phyloP scores from a whole-genome alignment of 2,113 vertebrate genomes.

The Heteronetta atricapilla region DNA sequence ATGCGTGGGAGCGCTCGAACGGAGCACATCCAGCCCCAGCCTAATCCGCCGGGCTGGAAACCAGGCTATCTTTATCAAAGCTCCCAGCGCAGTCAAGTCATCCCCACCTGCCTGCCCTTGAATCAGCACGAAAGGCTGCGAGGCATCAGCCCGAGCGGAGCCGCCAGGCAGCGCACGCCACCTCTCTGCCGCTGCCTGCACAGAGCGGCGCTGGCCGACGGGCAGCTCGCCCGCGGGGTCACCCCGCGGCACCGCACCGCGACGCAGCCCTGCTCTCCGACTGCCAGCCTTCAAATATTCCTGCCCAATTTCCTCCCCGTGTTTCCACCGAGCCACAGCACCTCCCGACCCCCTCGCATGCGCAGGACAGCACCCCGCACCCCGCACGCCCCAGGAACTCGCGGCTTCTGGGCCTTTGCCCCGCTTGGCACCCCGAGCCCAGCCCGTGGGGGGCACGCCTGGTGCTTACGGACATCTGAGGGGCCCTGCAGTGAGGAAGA shows the following conservation, averaged over 20 bases:
- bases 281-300: not conserved
- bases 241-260: not conserved
- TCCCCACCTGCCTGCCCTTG: not conserved
- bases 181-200: not conserved
- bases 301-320: not conserved
- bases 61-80: not conserved
- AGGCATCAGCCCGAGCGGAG: rapidly evolving
- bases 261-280: not conserved
- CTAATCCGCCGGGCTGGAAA: not conserved
- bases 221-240: not conserved
- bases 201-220: rapidly evolving
- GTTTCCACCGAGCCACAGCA: not conserved
- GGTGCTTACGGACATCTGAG: rapidly evolving
- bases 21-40: not conserved
- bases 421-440: not conserved
- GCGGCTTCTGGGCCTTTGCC: not conserved
- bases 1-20: not conserved
- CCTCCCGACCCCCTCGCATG: not conserved
- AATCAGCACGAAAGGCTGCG: not conserved
- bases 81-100: not conserved
- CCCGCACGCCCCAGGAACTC: not conserved
- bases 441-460: not conserved
- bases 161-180: not conserved
- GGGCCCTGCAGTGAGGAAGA: not conserved
- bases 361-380: too few species aligned